Conservation (phyloP, 2,113 vertebrate species). For the Tricholaema leucomelas region DNA sequence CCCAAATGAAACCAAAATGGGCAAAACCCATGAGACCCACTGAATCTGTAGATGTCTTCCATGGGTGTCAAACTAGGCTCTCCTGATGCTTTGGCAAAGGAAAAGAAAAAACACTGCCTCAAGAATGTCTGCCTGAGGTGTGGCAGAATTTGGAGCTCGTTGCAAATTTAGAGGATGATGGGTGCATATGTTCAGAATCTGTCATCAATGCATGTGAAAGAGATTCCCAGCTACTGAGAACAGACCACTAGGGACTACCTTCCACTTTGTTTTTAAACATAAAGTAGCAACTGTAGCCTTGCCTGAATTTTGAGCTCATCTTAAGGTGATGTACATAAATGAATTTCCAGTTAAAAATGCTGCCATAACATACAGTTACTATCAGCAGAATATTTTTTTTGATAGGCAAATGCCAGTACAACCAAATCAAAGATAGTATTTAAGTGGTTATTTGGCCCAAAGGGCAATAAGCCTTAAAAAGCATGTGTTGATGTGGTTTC, state of each 20-base stretch:
- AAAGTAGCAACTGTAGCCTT: neutral
- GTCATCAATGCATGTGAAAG: too few species aligned
- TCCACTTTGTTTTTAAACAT: neutral
- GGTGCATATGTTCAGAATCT: too few species aligned
- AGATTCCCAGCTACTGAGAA: too few species aligned
- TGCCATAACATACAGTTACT: neutral
- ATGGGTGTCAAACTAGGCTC: neutral
- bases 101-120: too few species aligned
- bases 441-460: neutral
- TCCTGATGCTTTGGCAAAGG: neutral
- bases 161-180: too few species aligned
- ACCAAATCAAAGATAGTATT: neutral
- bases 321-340: neutral
- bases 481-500: neutral
- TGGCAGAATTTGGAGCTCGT: too few species aligned
- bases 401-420: neutral
- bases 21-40: accelerated
- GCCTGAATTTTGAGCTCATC: neutral
- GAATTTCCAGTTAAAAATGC: neutral
- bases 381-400: neutral
- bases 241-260: neutral
- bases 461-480: slow-evolving; percentile 1
- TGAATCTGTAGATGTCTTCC: neutral
- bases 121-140: too few species aligned
- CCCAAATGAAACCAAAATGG: neutral